Base-by-base conservation (phyloP, 1,140 invertebrate genomes). In the Dendrolimus punctatus region DNA sequence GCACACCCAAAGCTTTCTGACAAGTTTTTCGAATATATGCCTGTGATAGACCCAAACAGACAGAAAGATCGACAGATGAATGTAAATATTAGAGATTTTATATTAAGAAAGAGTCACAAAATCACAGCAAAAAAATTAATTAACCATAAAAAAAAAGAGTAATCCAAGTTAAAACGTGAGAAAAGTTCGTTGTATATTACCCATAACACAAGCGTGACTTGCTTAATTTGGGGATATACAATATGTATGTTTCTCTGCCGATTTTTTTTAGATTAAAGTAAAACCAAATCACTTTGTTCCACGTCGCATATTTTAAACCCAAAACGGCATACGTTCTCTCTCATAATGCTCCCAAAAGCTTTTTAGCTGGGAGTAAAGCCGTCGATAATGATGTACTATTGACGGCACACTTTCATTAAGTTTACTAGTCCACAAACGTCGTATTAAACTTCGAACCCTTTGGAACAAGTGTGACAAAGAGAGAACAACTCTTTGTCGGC, bases 301-400 rank as follows among this genome's bases (percentile, higher is more conserved):
- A 64, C 55, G 51, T 66, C 63, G 62, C 64, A 66, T 62, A 50
- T 50, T 60, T 71, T 66, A 71, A 76, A 63, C 65, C 62, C 63
- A 73, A 69, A 74, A 64, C 65, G 67, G 60, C 71, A 78, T 82
- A 78, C 75, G 79, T 76, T 85, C 78, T 73, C 58, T 85, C 78
- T 73, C 58, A 72, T 70, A 77, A 66, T 61, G 62, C 62, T 49
- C 39, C 49, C 47, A 47, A 80, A 76, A 68, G 58, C 70, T 74
- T 80, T 82, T 82, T 82, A 82, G 82, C 76, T 71, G 51, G 44
- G 49, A 63, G 52, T 62, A 71, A 80, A 83, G 66, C 76, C 71
- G 64, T 72, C 69, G 66, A 80, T 85, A 85, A 83, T 83, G 76
- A 81, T 73, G 67, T 67, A 59, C 60, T 67, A 66, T 62, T 73